Evolutionary conservation across 2,797 vertebrate species (phyloP).

Genomic region (Acestrorhynchus altus): DNA sequence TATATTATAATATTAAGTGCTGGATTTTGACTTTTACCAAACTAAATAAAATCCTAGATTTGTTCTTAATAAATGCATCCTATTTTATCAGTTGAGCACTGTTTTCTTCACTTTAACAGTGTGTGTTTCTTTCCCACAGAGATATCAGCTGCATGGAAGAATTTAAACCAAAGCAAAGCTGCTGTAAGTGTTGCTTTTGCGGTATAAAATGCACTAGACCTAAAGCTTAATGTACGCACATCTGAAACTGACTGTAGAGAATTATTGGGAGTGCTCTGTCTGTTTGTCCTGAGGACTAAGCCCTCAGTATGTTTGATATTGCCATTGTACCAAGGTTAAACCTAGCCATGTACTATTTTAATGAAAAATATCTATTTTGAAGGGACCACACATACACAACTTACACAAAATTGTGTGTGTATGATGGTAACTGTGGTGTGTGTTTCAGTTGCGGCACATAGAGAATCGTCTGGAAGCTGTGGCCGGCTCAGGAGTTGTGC

Average conservation of each 20-base stretch:
- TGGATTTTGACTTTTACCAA: too few species aligned
- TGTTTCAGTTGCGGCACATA: slow-evolving; percentile 88
- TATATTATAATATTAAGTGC: too few species aligned
- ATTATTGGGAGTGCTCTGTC: not conserved
- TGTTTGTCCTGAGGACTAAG: not conserved
- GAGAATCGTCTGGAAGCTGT: slow-evolving; percentile 90
- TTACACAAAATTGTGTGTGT: too few species aligned
- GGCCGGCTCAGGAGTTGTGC: slow-evolving; percentile 81
- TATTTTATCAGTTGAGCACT: too few species aligned
- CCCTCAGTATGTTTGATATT: not conserved
- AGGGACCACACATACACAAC: too few species aligned
- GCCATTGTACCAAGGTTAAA: too few species aligned
- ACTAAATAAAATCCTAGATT: too few species aligned
- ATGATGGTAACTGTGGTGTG: slow-evolving; percentile 1
- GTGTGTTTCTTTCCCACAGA: slow-evolving; percentile 71
- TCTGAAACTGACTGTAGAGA: not conserved
- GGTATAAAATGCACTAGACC: not conserved
- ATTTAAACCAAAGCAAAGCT: slow-evolving; percentile 89
- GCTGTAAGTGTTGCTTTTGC: slow-evolving; percentile 85
- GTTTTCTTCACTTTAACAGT: slow-evolving; percentile 20
- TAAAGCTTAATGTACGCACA: not conserved
- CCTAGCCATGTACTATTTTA: too few species aligned
- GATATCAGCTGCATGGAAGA: slow-evolving; percentile 83
- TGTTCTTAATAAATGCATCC: too few species aligned
- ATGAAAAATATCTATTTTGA: too few species aligned